Conservation (phyloP, 2,888 invertebrate species). For the Ochropleura plecta region DNA sequence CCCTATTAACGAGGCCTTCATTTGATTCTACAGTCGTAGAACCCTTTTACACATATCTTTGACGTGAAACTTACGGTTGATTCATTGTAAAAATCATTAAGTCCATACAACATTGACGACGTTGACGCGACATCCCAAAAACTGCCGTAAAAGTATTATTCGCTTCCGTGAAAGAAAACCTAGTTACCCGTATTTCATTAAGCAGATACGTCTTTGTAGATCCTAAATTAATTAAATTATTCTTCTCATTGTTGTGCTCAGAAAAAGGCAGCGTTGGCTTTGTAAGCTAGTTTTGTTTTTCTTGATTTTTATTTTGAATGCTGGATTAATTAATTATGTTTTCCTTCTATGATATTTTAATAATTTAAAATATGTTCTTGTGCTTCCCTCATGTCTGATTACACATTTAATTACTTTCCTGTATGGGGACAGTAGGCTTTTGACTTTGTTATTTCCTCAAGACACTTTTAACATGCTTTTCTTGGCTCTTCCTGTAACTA, state of each 20-base stretch:
- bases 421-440: not conserved
- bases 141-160: slow-evolving; percentile 2
- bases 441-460: not conserved
- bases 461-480: not conserved
- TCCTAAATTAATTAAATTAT: slow-evolving; percentile 50
- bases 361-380: not conserved
- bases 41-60: not conserved
- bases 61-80: not conserved
- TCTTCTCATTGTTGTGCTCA: slow-evolving; percentile 50
- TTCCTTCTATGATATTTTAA: not conserved
- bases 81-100: not conserved
- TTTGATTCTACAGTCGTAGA: slow-evolving; percentile 5
- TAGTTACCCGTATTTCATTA: slow-evolving; percentile 32
- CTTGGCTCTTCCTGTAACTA: no score
- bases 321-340: slow-evolving; percentile 2
- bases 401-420: not conserved
- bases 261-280: slow-evolving; percentile 39
- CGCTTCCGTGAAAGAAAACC: slow-evolving; percentile 20
- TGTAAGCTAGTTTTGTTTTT: slow-evolving; percentile 40
- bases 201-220: slow-evolving; percentile 35
- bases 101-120: not conserved
- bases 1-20: slow-evolving; percentile 41
- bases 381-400: not conserved
- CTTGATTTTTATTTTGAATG: slow-evolving; percentile 9
- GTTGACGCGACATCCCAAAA: not conserved